Evolutionary conservation across 1,140 invertebrate genomes (phyloP).

Genomic region (Sarcophaga peregrina): DNA sequence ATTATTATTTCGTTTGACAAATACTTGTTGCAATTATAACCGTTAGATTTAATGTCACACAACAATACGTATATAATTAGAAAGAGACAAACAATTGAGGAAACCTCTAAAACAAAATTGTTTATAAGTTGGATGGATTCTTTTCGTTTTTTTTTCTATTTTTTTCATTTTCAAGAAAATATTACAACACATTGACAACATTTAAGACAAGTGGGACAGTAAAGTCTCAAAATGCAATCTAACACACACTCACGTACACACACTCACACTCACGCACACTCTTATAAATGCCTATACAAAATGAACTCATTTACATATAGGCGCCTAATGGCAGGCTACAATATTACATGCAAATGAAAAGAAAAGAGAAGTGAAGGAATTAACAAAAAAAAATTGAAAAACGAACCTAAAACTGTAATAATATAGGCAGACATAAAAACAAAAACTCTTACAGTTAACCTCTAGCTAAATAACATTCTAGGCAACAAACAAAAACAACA

Average conservation of each 20-base stretch:
- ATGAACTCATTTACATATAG: neutral
- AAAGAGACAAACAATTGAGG: no score
- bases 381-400: neutral
- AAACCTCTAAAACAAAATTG: no score
- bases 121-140: no score
- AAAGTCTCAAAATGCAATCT: neutral
- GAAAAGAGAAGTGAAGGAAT: no score
- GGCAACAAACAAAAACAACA: neutral
- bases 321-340: conserved; percentile 8
- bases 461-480: conserved; percentile 39
- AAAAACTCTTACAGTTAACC: conserved; percentile 39
- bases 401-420: no score
- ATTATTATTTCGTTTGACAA: neutral
- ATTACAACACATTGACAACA: neutral
- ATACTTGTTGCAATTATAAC: neutral
- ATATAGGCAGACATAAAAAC: conserved; percentile 15
- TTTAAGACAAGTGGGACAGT: conserved; percentile 11
- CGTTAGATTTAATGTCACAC: neutral
- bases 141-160: no score
- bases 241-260: neutral
- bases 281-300: neutral
- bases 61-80: neutral
- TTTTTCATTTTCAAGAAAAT: neutral
- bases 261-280: neutral
- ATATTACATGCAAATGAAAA: no score